Evolutionary conservation across 2,888 invertebrate species (phyloP).

Genomic region (Tetragonula carbonaria): DNA sequence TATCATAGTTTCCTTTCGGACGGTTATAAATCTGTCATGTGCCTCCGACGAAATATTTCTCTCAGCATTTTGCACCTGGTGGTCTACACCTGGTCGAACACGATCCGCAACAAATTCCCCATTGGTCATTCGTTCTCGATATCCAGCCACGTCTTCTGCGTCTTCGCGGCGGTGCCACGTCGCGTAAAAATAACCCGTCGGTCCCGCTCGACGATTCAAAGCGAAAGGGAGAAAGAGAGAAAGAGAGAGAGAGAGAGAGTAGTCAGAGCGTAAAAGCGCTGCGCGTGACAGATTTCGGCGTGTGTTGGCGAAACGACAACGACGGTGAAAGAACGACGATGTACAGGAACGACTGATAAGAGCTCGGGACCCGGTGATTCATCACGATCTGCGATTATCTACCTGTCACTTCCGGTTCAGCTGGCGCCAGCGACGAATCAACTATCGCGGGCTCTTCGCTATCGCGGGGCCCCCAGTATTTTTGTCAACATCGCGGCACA

Average conservation of each 20-base stretch:
- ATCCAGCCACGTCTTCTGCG: constrained; percentile 57
- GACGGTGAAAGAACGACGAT: constrained; percentile 53
- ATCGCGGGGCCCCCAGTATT: constrained; percentile 37
- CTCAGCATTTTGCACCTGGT: constrained; percentile 2
- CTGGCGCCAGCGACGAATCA: constrained; percentile 57
- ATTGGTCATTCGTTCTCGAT: constrained; percentile 44
- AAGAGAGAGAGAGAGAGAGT: constrained; percentile 20
- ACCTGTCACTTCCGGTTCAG: constrained; percentile 65
- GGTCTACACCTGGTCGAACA: background rate
- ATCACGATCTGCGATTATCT: constrained; percentile 68
- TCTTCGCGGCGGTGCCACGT: constrained; percentile 55
- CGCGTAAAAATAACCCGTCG: constrained; percentile 70
- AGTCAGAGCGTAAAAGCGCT: constrained; percentile 29
- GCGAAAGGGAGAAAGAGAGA: background rate
- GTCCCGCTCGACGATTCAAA: constrained; percentile 7
- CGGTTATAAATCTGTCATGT: background rate
- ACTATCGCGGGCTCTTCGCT: constrained; percentile 41
- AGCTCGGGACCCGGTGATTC: constrained; percentile 47
- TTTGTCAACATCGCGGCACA: constrained; percentile 19
- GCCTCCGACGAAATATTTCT: constrained; percentile 2
- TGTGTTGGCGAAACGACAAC: constrained; percentile 56
- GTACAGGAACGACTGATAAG: constrained; percentile 60
- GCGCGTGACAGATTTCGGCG: constrained; percentile 63
- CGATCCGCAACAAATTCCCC: constrained; percentile 52
- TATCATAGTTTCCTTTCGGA: background rate